A percentile compares a stretch with the other conserved stretches of the same genome.
phyloP scores from a whole-genome alignment of 2,113 vertebrate species.

The Gopherus flavomarginatus region DNA sequence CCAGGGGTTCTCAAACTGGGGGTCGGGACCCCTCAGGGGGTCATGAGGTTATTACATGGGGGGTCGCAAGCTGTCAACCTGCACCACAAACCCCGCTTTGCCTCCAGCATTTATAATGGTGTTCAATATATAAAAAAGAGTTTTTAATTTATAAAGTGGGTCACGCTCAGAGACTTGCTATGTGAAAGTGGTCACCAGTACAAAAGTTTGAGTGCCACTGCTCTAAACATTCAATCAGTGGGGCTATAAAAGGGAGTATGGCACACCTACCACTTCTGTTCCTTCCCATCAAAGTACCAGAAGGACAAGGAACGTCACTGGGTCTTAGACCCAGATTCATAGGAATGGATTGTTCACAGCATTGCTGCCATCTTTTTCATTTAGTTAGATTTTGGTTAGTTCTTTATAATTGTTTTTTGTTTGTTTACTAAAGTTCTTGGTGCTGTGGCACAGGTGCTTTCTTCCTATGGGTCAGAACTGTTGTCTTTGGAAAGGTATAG shows the following conservation, averaged over 20 bases:
- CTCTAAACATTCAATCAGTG: neutral
- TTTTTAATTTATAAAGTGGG: no score
- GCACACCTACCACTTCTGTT: neutral
- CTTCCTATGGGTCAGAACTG: neutral
- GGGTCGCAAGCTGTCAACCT: no score
- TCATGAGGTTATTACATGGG: no score
- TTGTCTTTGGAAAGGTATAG: neutral
- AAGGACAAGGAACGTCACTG: neutral
- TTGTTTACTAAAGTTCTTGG: neutral
- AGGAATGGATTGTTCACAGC: neutral
- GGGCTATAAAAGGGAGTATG: neutral
- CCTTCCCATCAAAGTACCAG: neutral
- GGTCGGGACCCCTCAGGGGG: no score
- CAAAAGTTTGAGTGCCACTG: no score
- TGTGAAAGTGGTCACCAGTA: no score
- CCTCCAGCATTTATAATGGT: no score
- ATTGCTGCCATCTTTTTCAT: neutral
- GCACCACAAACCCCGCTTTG: no score
- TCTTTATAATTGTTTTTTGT: neutral
- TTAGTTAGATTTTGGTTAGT: neutral
- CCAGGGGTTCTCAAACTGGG: no score
- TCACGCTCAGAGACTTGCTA: no score
- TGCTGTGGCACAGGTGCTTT: neutral
- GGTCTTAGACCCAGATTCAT: neutral
- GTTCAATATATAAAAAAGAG: no score